Evolutionary conservation across 1,140 invertebrate genomes (phyloP), one percentile per base, ranked within the genome.

Genomic region (Conopomorpha cramerella): DNA sequence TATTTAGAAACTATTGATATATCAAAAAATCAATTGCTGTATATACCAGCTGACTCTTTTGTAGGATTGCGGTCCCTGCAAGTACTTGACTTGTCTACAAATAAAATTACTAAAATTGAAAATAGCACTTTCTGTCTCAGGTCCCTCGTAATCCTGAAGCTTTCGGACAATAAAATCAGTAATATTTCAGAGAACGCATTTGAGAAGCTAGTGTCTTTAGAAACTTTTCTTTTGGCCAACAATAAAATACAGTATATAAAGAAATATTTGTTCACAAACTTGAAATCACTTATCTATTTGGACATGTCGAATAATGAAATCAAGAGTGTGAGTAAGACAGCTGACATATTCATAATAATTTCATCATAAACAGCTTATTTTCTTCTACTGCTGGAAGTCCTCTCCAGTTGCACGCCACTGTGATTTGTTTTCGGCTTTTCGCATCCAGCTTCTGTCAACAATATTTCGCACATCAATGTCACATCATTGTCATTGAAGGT

Each of bases 1-100:
- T 81, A 81, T 18, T 56, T 93, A 0, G 85, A 84, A 35, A 80
- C 82, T 0, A 74, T 93, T 1, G 85, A 86, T 42, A 67, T 94
- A 29, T 86, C 88, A 11, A 84, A 86, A 39, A 91, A 91, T 59
- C 74, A 79, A 47, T 62, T 91, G 8, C 65, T 70, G 8, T 78
- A 82, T 17, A 68, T 91, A 12, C 81, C 82, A 0, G 54, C 61
- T 2, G 72, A 73, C 35, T 42, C 82, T 16, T 81, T 85, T 47
- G 30, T 71, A 15, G 59, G 81, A 35, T 58, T 84, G 28, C 49
- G 51, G 28, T 61, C 74, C 16, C 49, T 88, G 1, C 67, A 78
- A 35, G 81, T 83, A 46, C 59, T 88, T 28, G 84, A 86, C 52
- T 53, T 86, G n/a, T 81, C 83, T 0, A 67, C 78, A 2, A 88